Evolutionary conservation across 2,888 invertebrate genomes (phyloP), one percentile per base, ranked within the genome.

Genomic region (Hipparchia sbordonii): DNA sequence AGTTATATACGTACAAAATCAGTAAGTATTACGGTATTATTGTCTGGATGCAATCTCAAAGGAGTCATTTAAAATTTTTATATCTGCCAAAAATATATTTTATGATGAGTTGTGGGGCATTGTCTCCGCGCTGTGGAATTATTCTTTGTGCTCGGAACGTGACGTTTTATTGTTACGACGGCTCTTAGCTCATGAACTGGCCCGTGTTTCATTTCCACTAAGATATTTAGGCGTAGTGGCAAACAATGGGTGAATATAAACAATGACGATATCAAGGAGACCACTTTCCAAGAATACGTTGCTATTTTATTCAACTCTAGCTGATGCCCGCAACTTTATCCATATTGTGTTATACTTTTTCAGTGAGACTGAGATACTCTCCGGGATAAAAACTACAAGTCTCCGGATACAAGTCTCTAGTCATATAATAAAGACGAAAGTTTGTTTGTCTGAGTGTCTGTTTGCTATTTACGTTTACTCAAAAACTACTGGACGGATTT

Each of bases 31-130:
- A 39, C 2, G 59, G 68, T 57, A 72, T 70, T 62, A 75, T 70
- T 72, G 73, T 75, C 72, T 72, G 74, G 57, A 62, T 61, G 72
- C 61, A 74, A 61, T 71, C 70, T 71, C 65, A 66, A 76, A 73
- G 72, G 73, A 75, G 71, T 71, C 74, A 74, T 76, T 74, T 76
- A 71, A 76, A 39, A 63, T 67, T 71, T 73, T 74, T 76, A 72
- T 69, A 74, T 71, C 74, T 71, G 72, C 76, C 76, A 72, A 71
- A 76, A 76, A 76, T 76, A 74, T 75, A 61, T 68, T 74, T 74
- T 61, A 76, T 52, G 76, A 76, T 68, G 75, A 73, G 67, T 73
- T 73, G 75, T 71, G 68, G 73, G 46, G 46, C 74, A 74, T 74
- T 76, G 76, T 76, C 69, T 74, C 70, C 39, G 2, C 45, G 45